Evolutionary conservation across 2,113 vertebrate species (phyloP).

Genomic region (Istiophorus platypterus): DNA sequence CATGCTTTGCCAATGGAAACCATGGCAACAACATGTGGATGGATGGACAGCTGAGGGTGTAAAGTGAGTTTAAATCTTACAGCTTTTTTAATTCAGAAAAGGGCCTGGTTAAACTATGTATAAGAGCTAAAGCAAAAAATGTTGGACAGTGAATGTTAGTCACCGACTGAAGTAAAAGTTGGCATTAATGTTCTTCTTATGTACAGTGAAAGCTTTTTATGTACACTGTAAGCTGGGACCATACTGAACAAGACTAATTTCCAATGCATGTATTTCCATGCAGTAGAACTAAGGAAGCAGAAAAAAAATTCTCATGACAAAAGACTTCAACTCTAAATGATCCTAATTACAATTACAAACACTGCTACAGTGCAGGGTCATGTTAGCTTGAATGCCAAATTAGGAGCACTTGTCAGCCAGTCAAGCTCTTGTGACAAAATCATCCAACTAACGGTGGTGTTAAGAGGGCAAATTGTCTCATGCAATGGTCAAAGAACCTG

Average conservation of each 20-base stretch:
- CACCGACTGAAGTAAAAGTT: background rate
- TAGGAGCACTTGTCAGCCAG: constrained; percentile 23
- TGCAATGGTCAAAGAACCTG: background rate
- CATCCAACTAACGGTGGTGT: background rate
- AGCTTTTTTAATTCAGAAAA: constrained; percentile 32
- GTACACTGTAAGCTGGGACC: constrained; percentile 6
- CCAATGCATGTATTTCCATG: background rate
- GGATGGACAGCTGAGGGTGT: background rate
- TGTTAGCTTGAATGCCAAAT: constrained; percentile 19
- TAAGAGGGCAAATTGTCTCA: background rate
- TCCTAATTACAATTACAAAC: constrained; percentile 29
- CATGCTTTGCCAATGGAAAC: constrained; percentile 21
- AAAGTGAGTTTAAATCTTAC: background rate
- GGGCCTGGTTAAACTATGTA: constrained; percentile 9
- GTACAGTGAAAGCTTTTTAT: constrained; percentile 27
- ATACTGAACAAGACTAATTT: background rate
- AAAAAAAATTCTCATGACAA: constrained; percentile 3
- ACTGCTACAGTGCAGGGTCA: constrained; percentile 21
- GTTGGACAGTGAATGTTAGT: background rate
- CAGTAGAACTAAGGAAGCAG: background rate
- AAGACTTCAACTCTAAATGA: background rate
- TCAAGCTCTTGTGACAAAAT: background rate
- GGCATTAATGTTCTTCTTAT: constrained; percentile 10
- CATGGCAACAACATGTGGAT: constrained; percentile 28
- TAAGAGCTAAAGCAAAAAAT: background rate